Percentiles rank a stretch among this genome's conserved stretches.
Evolutionary conservation across 1,140 invertebrate species (phyloP).

Genomic region (Paraescarpia echinospica): DNA sequence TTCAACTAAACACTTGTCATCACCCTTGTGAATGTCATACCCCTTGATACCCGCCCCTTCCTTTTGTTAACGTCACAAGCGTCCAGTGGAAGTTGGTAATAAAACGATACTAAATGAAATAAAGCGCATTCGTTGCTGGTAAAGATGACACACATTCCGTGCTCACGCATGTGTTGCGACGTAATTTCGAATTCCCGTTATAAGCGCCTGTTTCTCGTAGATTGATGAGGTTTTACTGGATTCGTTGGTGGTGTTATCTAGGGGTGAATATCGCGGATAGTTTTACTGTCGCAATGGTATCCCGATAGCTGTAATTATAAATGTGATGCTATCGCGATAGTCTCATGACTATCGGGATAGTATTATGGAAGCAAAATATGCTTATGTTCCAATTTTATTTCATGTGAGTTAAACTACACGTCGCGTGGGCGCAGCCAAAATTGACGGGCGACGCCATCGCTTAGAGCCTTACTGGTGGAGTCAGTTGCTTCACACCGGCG

Average conservation of each 20-base stretch:
- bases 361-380: too few relatives aligned
- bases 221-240: background rate
- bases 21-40: background rate
- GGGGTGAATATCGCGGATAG: too few relatives aligned
- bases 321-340: too few relatives aligned
- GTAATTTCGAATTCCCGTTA: background rate
- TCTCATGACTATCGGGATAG: too few relatives aligned
- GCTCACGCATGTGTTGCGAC: background rate
- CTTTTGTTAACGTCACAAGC: background rate
- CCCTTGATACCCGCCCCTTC: background rate
- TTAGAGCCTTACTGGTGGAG: too few relatives aligned
- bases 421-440: too few relatives aligned
- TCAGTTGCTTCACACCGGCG: too few relatives aligned
- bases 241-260: background rate
- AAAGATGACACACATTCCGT: background rate
- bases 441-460: too few relatives aligned
- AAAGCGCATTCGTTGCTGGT: background rate
- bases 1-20: background rate
- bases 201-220: background rate
- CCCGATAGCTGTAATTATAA: too few relatives aligned
- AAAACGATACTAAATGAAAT: background rate
- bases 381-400: too few relatives aligned
- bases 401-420: too few relatives aligned
- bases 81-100: background rate
- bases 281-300: too few relatives aligned